Evolutionary conservation across 2,888 invertebrate genomes (phyloP), one percentile per base, ranked within the genome.

Genomic region (Oscheius sp.): DNA sequence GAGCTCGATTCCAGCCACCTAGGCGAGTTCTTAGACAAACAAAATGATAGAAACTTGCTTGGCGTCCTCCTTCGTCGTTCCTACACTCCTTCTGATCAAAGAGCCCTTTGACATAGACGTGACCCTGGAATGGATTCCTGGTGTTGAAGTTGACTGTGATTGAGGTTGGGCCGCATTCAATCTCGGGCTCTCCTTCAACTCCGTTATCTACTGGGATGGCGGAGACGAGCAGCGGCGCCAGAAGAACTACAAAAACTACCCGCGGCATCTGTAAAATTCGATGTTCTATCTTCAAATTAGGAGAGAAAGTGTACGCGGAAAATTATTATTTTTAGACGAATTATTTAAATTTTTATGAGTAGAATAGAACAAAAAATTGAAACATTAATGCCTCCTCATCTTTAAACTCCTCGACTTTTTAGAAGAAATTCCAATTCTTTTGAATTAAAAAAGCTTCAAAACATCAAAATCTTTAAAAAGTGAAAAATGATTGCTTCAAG

Each of bases 131-230:
- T n/a, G 74, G 66, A 45, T 80, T 81, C 42, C 81, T 76, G 23
- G 87, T 86, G 78, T 87, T 87, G 80, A 86, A 87, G 75, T 86
- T 86, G 69, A 86, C 81, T 42, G 82, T 76, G 69, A 86, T 81
- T 4, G 81, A 79, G 12, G 75, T 81, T 39, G 86, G 81, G 8
- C 86, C 86, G 73, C 86, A 86, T 67, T 87, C 86, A 65, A 86
- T 84, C 74, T 87, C 86, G 6, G 86, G 86, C 70, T 86, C 86
- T 27, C 86, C 84, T 68, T 86, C 85, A 25, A 85, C 84, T 61
- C 83, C 83, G 73, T 85, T 85, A 73, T 85, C 85, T 25, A 85
- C 85, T 39, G 85, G 85, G 70, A 85, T 85, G 39, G 82, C 82
- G n/a, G n/a, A 29, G 45, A 45, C 61, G 31, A 61, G n/a, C 1